These are phyloP conservation scores for Gymnocypris eckloni DNA, from an alignment of 2,797 vertebrate genomes.

Conservation along the genomic window DNA sequence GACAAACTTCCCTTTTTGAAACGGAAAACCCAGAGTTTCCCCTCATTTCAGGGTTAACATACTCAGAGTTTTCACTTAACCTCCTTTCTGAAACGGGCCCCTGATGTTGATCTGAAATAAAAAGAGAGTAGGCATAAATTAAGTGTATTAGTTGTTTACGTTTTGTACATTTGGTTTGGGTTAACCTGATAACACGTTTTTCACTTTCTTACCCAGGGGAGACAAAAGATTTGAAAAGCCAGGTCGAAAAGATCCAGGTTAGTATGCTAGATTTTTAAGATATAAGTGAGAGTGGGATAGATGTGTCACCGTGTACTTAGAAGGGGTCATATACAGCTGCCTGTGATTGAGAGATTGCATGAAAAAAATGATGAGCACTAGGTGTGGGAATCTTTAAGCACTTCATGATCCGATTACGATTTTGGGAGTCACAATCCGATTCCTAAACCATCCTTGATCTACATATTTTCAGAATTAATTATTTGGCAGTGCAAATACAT, in stretches of 20 bases:
- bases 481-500: too few species aligned
- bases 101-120: background rate
- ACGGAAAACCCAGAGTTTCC: too few species aligned
- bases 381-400: too few species aligned
- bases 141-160: background rate
- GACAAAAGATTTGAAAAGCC: constrained; percentile 99
- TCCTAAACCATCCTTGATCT: too few species aligned
- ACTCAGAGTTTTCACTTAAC: too few species aligned
- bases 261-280: constrained; percentile 59
- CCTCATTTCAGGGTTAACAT: too few species aligned
- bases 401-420: too few species aligned
- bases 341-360: background rate
- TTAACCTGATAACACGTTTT: background rate
- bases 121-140: background rate
- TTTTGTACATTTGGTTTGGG: background rate
- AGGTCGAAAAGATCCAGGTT: constrained; percentile 98
- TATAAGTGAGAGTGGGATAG: background rate
- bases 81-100: too few species aligned
- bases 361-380: background rate
- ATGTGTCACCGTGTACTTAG: background rate
- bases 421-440: too few species aligned
- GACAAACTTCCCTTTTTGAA: too few species aligned
- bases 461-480: too few species aligned
- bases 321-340: background rate
- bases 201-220: constrained; percentile 80